Evolutionary conservation across 2,888 invertebrate species (phyloP).

Genomic region (Cordylochernes scorpioides): DNA sequence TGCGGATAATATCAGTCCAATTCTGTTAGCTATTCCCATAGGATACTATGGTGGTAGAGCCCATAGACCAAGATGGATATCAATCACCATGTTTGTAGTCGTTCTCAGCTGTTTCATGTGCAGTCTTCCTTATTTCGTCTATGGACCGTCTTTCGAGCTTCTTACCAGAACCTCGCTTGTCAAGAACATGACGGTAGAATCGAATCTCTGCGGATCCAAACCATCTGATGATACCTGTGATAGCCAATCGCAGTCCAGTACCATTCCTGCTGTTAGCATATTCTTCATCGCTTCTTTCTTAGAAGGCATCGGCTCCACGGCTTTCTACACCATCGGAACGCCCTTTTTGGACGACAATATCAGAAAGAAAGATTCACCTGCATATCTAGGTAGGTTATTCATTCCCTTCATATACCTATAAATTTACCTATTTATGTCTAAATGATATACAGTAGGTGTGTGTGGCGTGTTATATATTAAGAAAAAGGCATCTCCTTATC

Average conservation of each 20-base stretch:
- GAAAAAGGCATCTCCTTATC: too few relatives aligned
- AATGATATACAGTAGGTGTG: neutral
- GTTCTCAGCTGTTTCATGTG: slow-evolving; percentile 7
- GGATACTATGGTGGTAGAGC: slow-evolving; percentile 10
- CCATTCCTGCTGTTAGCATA: slow-evolving; percentile 7
- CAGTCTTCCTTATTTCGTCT: slow-evolving; percentile 11
- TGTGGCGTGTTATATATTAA: neutral
- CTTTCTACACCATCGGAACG: slow-evolving; percentile 10
- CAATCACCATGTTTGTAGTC: slow-evolving; percentile 5
- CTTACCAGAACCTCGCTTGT: neutral
- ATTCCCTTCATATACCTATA: neutral
- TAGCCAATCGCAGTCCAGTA: neutral
- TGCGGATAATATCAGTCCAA: slow-evolving; percentile 8
- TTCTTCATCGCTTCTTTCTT: slow-evolving; percentile 12
- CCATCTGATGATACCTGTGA: slow-evolving; percentile 2
- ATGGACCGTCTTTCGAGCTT: slow-evolving; percentile 11
- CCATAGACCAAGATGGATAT: slow-evolving; percentile 8
- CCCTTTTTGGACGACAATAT: slow-evolving; percentile 13
- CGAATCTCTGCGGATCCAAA: too few relatives aligned
- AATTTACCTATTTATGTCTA: neutral
- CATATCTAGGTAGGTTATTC: slow-evolving; percentile 11
- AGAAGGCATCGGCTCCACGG: slow-evolving; percentile 13
- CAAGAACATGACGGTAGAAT: too few relatives aligned
- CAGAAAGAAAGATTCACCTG: slow-evolving; percentile 12
- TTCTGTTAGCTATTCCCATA: slow-evolving; percentile 5